Conservation (phyloP, 2,113 vertebrate species). For the Orthonyx spaldingii region DNA sequence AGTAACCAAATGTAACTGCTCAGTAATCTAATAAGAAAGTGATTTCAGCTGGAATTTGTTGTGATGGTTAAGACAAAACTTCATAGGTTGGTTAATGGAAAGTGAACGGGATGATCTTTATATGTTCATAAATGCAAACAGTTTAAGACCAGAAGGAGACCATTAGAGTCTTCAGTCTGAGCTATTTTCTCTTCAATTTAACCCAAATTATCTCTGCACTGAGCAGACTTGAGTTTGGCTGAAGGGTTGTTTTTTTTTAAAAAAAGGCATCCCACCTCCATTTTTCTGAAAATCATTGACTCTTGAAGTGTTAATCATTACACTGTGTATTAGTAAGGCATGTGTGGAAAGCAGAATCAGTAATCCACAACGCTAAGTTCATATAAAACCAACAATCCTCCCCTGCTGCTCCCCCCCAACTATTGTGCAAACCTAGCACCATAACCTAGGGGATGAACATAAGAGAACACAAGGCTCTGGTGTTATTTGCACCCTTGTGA, state of each 20-base stretch:
- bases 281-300: neutral
- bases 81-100: neutral
- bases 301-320: neutral
- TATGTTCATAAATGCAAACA: neutral
- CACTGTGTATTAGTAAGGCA: neutral
- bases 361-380: neutral
- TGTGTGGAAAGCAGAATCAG: slow-evolving; percentile 1
- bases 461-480: slow-evolving; percentile 20
- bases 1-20: neutral
- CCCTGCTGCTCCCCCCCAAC: neutral
- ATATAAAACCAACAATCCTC: neutral
- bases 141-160: neutral
- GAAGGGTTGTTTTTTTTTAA: neutral
- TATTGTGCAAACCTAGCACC: neutral
- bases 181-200: slow-evolving; percentile 14
- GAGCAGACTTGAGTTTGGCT: neutral
- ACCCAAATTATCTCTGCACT: neutral
- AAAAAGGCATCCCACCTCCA: neutral
- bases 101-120: neutral
- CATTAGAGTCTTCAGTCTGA: neutral
- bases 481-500: slow-evolving; percentile 49
- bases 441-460: slow-evolving; percentile 26
- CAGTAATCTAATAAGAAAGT: neutral
- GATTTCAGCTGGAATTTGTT: neutral
- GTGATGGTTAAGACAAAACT: neutral